Evolutionary conservation across 1,140 invertebrate genomes (phyloP).

Genomic region (Galendromus occidentalis): DNA sequence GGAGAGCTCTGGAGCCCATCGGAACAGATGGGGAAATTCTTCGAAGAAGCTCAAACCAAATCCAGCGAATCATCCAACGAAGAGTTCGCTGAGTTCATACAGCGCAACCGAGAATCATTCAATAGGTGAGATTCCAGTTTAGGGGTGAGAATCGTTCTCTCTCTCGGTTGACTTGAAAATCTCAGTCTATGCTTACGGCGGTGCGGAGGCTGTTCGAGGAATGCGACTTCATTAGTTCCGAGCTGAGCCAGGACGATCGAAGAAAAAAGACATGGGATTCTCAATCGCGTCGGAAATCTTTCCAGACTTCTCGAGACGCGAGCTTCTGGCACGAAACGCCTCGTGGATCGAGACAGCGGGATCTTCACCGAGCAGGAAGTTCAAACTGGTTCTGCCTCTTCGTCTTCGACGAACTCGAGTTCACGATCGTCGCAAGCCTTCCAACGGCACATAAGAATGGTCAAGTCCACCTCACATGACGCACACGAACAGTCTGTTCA

Average conservation of each 20-base stretch:
- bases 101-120: constrained; percentile 3
- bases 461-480: constrained; percentile 5
- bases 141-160: neutral
- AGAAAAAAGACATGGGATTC: too few relatives aligned
- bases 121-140: neutral
- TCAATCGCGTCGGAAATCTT: neutral
- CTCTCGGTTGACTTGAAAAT: too few relatives aligned
- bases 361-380: constrained; percentile 4
- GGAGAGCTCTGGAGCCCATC: neutral
- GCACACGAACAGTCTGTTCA: neutral
- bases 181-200: too few relatives aligned
- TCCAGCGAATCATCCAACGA: neutral
- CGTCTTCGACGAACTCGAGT: neutral
- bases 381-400: neutral
- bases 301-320: neutral
- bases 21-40: neutral
- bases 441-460: neutral
- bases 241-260: too few relatives aligned
- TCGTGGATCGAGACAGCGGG: neutral
- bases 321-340: neutral
- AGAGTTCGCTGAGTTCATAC: constrained; percentile 4
- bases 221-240: too few relatives aligned
- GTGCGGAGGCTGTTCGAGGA: too few relatives aligned
- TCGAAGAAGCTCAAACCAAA: neutral
- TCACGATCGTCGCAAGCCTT: neutral